Evolutionary conservation across 2,113 vertebrate species (phyloP).

Genomic region (Myodes glareolus): DNA sequence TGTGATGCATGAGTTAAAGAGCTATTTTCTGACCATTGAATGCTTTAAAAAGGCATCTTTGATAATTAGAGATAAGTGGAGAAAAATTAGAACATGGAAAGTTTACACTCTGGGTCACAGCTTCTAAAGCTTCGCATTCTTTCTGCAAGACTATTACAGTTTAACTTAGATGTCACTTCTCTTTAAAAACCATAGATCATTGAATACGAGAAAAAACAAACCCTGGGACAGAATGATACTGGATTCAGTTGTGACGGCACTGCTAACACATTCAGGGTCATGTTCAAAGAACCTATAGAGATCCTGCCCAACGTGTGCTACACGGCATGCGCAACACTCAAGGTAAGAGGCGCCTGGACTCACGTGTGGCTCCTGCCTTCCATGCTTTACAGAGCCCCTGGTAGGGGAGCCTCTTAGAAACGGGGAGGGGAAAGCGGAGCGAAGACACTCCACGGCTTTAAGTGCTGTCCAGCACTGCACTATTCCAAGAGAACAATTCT

Average conservation of each 20-base stretch:
- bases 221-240: slow-evolving; percentile 94
- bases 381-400: neutral
- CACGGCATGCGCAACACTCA: slow-evolving; percentile 95
- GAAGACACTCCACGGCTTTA: neutral
- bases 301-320: slow-evolving; percentile 94
- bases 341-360: slow-evolving; percentile 84
- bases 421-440: neutral
- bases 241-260: slow-evolving; percentile 96
- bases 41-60: neutral
- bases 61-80: neutral
- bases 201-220: slow-evolving; percentile 95
- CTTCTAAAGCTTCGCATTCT: neutral
- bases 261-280: slow-evolving; percentile 94
- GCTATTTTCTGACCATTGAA: neutral
- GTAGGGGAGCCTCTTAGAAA: neutral
- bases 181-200: slow-evolving; percentile 89
- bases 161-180: slow-evolving; percentile 49
- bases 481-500: neutral
- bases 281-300: slow-evolving; percentile 97
- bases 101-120: neutral
- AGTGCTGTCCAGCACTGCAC: neutral
- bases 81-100: neutral
- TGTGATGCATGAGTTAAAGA: neutral
- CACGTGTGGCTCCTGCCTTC: neutral
- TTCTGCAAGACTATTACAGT: neutral